These are phyloP conservation scores for Ruditapes philippinarum DNA, from an alignment of 1,140 invertebrate genomes.

Conservation along the genomic window DNA sequence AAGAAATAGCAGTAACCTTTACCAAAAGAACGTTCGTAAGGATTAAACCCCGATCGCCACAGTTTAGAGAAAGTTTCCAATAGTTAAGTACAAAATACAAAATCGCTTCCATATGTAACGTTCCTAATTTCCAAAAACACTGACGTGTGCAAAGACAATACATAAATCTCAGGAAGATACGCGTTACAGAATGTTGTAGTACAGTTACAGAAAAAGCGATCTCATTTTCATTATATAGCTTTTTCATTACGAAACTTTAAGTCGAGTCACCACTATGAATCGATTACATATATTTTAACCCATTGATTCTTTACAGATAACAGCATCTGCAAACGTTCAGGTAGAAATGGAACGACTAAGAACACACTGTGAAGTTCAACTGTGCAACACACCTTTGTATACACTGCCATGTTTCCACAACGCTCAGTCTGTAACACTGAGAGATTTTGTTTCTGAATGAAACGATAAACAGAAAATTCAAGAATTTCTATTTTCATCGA, in stretches of 20 bases:
- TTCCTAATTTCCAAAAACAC: conserved; percentile 29
- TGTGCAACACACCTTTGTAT: neutral
- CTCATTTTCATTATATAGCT: conserved; percentile 50
- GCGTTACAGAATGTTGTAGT: conserved; percentile 22
- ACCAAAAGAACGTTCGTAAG: neutral
- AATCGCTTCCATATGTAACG: conserved; percentile 10
- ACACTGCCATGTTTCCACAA: conserved; percentile 46
- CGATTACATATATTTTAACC: conserved; percentile 4
- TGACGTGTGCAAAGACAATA: conserved; percentile 49
- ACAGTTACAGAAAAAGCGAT: conserved; percentile 10
- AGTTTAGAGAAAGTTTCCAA: conserved; percentile 48
- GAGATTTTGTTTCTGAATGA: conserved; percentile 16
- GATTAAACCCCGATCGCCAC: conserved; percentile 54
- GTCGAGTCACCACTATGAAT: conserved; percentile 34
- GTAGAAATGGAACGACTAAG: conserved; percentile 26
- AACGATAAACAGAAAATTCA: no score
- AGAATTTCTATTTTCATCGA: no score
- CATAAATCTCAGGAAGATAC: conserved; percentile 46
- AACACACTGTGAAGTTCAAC: neutral
- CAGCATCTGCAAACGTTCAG: conserved; percentile 10
- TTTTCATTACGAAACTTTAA: no score
- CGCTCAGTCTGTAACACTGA: conserved; percentile 25
- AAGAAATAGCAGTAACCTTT: conserved; percentile 34
- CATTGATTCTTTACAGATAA: conserved; percentile 36
- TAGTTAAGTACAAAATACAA: conserved; percentile 63